Evolutionary conservation across 2,113 vertebrate genomes (phyloP).

Genomic region (Onychostoma macrolepis): DNA sequence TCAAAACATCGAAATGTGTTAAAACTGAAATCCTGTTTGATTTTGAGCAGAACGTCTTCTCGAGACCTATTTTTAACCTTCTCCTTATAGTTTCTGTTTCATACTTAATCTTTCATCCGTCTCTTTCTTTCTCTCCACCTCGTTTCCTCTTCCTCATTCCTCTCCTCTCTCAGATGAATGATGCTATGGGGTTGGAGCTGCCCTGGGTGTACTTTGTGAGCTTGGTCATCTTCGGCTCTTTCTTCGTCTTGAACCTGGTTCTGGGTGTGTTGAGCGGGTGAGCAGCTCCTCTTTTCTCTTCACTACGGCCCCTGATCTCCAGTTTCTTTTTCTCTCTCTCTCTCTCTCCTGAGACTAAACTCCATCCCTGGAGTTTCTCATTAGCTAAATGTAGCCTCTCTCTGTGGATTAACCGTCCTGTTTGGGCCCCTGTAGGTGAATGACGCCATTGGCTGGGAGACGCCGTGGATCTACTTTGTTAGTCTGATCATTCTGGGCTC

Average conservation of each 20-base stretch:
- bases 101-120: constrained; percentile 35
- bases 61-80: neutral
- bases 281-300: constrained; percentile 83
- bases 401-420: constrained; percentile 41
- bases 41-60: constrained; percentile 9
- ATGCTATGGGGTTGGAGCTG: constrained; percentile 99
- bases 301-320: constrained; percentile 62
- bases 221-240: constrained; percentile 99
- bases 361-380: neutral
- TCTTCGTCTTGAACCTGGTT: constrained; percentile 99
- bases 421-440: constrained; percentile 84
- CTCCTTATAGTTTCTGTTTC: constrained; percentile 29
- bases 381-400: neutral
- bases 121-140: constrained; percentile 16
- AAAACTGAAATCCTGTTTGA: neutral
- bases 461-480: constrained; percentile 99
- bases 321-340: neutral
- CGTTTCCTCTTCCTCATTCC: constrained; percentile 5
- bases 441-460: constrained; percentile 96
- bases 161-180: constrained; percentile 93
- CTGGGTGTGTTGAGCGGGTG: constrained; percentile 99
- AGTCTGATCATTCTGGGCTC: constrained; percentile 99
- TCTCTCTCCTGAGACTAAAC: neutral
- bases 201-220: constrained; percentile 99
- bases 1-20: neutral